phyloP scores from a whole-genome alignment of 2,113 vertebrate species.

The Sinosuthora webbiana region DNA sequence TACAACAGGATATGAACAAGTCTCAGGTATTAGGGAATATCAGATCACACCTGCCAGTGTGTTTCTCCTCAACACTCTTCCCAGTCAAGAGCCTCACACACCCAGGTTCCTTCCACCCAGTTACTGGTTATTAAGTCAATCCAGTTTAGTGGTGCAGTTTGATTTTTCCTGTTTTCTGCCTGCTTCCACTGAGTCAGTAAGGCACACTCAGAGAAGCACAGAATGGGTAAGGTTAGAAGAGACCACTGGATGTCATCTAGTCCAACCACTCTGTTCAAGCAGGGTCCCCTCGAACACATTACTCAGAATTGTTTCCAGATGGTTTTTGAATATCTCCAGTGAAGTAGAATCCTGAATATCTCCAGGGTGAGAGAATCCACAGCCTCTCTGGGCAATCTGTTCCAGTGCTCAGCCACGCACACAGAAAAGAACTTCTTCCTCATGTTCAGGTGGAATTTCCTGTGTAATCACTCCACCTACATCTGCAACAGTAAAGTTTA shows the following conservation, averaged over 20 bases:
- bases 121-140: not conserved
- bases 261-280: not conserved
- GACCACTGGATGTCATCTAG: not conserved
- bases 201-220: not conserved
- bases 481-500: not conserved
- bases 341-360: not conserved
- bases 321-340: not conserved
- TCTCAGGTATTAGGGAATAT: not conserved
- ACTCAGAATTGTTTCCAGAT: not conserved
- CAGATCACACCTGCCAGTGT: not conserved
- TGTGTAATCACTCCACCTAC: not conserved
- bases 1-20: not conserved
- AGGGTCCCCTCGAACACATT: fast-evolving
- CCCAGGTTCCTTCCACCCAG: not conserved
- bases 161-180: not conserved
- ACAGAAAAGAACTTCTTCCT: not conserved
- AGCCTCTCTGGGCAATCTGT: not conserved
- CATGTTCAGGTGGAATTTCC: not conserved
- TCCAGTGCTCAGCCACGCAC: not conserved
- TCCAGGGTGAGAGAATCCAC: not conserved
- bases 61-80: not conserved
- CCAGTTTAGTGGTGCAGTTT: not conserved
- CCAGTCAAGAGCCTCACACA: not conserved
- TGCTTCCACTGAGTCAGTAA: not conserved
- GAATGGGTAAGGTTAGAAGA: not conserved